phyloP scores from a whole-genome alignment of 2,888 invertebrate species.

The Agapostemon virescens region DNA sequence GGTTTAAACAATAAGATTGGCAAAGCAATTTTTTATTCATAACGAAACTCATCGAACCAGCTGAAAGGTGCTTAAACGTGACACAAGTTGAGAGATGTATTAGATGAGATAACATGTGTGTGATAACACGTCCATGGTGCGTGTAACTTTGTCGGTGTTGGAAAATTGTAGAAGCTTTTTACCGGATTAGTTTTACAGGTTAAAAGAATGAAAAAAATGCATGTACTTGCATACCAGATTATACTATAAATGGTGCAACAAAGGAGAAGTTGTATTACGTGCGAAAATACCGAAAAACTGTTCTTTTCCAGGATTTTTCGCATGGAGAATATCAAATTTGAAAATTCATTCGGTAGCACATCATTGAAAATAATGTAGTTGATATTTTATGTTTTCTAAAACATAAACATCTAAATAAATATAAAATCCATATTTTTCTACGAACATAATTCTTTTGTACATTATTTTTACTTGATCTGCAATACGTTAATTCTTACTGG shows the following conservation, averaged over 20 bases:
- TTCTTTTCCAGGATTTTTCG: neutral
- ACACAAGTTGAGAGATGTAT: neutral
- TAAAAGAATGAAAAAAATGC: neutral
- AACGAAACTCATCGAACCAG: neutral
- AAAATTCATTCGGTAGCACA: neutral
- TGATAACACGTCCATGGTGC: neutral
- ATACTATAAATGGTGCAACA: neutral
- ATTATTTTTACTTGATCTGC: too few species aligned
- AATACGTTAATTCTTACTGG: too few species aligned
- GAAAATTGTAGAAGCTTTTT: conserved; percentile 3
- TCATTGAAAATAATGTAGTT: neutral
- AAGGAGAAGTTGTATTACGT: neutral
- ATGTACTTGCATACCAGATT: neutral
- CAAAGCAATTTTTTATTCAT: neutral
- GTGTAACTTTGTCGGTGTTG: neutral
- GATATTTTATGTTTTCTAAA: too few species aligned
- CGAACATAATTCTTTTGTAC: too few species aligned
- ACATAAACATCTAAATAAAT: too few species aligned
- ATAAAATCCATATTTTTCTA: too few species aligned
- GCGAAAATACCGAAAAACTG: neutral
- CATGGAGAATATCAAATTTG: neutral
- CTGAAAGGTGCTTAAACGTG: neutral
- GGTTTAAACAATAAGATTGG: neutral
- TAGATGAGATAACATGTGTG: neutral
- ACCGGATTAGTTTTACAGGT: neutral